Evolutionary conservation across 2,113 vertebrate genomes (phyloP), one percentile per base, ranked within the genome.

Genomic region (Gadus chalcogrammus): DNA sequence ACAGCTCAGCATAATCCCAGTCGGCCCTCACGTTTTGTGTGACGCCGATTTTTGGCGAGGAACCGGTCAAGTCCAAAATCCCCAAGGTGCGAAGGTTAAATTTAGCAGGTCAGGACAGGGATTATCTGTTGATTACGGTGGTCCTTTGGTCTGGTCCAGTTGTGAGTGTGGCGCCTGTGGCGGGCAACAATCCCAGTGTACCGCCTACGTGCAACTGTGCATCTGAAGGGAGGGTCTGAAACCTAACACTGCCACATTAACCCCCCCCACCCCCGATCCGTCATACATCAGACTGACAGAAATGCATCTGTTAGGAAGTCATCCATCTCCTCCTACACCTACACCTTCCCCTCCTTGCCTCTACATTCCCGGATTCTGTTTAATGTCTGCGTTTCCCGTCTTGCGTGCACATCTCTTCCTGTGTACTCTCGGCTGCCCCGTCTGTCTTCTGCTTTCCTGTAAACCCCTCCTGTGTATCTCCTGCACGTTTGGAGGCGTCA

Each of bases 301-400:
- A 62, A 73, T 79, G 77, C 84, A 89, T 87, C 89, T 89, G 89
- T 84, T 85, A 83, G 79, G 85, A 87, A 89, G 85, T 84, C 82
- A 85, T 88, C 90, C 68, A 85, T 87, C 80, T 83, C 68, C 64
- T 18, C 70, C 56, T 56, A 70, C 70, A 70, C 74, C 75, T 68
- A 58, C 72, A 75, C 78, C 58, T 58, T 68, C 68, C 65, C 65
- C 67, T 68, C 70, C 55, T 58, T 1, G 42, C 16, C 55, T 58
- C 15, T n/a, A 17, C 55, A 2, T 17, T 56, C 55, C 74, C 11
- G 71, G 55, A 56, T 81, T 72, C 75, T 65, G 73, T 82, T 69
- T 80, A 78, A 81, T 78, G 78, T 5, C 76, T n/a, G 68, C 75
- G 42, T 75, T 79, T 77, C 77, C 69, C 63, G 64, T 81, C 74